A percentile compares a stretch with the other conserved stretches of the same genome.
Conservation (phyloP, 2,888 invertebrate genomes). For the Protonemura montana region DNA sequence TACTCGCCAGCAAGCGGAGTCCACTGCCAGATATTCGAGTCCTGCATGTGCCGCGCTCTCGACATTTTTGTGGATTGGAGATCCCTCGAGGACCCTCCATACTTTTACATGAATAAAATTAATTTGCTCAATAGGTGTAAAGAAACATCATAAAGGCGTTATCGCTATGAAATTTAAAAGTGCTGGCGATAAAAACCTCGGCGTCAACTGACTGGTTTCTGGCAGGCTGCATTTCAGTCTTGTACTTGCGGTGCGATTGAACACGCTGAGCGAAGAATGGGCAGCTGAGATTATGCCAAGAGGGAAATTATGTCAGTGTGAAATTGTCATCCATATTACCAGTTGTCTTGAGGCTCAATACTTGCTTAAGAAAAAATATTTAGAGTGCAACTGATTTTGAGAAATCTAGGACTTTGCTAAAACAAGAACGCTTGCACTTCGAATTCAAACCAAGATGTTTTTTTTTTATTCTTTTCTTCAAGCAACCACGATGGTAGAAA, state of each 20-base stretch:
- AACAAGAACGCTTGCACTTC: too few relatives aligned
- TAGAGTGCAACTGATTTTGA: too few relatives aligned
- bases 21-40: neutral
- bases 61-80: neutral
- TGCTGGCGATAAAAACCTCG: neutral
- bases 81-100: neutral
- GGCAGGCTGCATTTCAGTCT: neutral
- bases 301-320: too few relatives aligned
- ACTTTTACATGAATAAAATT: slow-evolving; percentile 27
- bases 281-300: too few relatives aligned
- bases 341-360: too few relatives aligned
- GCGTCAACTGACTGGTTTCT: neutral
- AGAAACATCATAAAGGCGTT: slow-evolving; percentile 33
- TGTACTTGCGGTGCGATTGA: neutral
- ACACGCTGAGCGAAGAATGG: neutral
- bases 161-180: slow-evolving; percentile 32
- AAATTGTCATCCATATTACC: too few relatives aligned
- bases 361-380: too few relatives aligned
- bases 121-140: slow-evolving; percentile 23
- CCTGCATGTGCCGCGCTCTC: neutral
- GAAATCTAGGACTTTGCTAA: too few relatives aligned
- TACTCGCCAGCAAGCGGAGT: slow-evolving; percentile 21
- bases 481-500: too few relatives aligned
- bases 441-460: too few relatives aligned
- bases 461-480: too few relatives aligned